Percentiles rank a stretch among this genome's conserved stretches.
These are phyloP conservation scores for Pyrrhia umbra DNA, from an alignment of 2,888 invertebrate species.

Conservation along the genomic window DNA sequence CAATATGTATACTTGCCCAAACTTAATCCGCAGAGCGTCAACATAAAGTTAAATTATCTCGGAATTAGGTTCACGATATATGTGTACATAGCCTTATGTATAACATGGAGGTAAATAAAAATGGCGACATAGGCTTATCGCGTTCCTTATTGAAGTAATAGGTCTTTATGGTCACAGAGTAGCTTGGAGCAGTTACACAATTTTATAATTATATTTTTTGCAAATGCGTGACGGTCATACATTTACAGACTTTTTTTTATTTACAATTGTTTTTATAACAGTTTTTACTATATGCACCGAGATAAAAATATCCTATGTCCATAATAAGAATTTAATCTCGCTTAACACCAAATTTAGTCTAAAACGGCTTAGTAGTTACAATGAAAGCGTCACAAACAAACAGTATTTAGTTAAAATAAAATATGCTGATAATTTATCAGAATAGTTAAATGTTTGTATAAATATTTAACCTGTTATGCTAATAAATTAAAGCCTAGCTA, in stretches of 20 bases:
- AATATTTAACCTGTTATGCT: neutral
- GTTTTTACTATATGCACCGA: no score
- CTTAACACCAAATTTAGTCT: no score
- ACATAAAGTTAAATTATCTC: conserved; percentile 64
- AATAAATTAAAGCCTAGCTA: neutral
- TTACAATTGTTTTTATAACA: no score
- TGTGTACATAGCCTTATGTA: conserved; percentile 36
- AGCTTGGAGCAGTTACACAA: conserved; percentile 1
- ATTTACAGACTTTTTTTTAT: neutral
- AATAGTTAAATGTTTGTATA: no score
- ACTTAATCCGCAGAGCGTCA: conserved; percentile 56
- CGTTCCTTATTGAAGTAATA: conserved; percentile 37
- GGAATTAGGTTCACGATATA: conserved; percentile 58
- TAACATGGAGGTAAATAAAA: conserved; percentile 49
- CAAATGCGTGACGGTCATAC: no score
- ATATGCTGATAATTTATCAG: no score
- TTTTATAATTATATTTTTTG: neutral
- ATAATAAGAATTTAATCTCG: no score
- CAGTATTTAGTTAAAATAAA: no score
- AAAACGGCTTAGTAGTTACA: no score
- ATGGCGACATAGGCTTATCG: conserved; percentile 18
- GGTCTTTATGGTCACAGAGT: conserved; percentile 27
- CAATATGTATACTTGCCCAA: conserved; percentile 51
- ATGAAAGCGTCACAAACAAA: no score
- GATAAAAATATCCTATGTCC: no score